Evolutionary conservation across 2,888 invertebrate species (phyloP).

Genomic region (Dasypogon diadema): DNA sequence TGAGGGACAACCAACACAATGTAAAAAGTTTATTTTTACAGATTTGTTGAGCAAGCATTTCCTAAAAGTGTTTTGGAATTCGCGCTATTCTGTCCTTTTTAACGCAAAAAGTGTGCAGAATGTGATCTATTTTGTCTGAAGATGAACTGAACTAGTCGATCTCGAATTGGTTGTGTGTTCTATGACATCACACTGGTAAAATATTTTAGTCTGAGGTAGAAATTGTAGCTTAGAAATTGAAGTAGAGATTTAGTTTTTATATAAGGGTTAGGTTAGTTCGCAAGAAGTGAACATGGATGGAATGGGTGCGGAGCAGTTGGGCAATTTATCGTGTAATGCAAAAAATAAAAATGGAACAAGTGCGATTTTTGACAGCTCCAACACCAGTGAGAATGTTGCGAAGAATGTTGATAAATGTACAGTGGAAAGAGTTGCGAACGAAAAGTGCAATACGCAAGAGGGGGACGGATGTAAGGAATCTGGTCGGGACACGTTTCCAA

Average conservation of each 20-base stretch:
- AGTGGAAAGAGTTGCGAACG: conserved; percentile 22
- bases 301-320: conserved; percentile 58
- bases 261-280: no score
- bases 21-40: conserved; percentile 18
- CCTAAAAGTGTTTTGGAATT: background rate
- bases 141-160: background rate
- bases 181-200: conserved; percentile 15
- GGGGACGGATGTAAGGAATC: conserved; percentile 6
- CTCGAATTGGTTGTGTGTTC: background rate
- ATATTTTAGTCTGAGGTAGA: no score
- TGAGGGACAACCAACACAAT: background rate
- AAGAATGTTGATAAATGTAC: conserved; percentile 15
- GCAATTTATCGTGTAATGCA: conserved; percentile 56
- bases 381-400: conserved; percentile 10
- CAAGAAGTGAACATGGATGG: conserved; percentile 57
- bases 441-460: background rate
- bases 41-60: background rate
- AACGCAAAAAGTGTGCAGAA: background rate
- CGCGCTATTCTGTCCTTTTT: background rate
- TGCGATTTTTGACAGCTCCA: conserved; percentile 41
- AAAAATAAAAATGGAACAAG: conserved; percentile 24
- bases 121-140: conserved; percentile 5
- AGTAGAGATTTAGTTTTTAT: no score
- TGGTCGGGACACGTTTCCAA: conserved; percentile 2
- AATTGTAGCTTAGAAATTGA: no score